Base-by-base conservation (phyloP, 2,797 vertebrate species). In the Hippocampus kuda region DNA sequence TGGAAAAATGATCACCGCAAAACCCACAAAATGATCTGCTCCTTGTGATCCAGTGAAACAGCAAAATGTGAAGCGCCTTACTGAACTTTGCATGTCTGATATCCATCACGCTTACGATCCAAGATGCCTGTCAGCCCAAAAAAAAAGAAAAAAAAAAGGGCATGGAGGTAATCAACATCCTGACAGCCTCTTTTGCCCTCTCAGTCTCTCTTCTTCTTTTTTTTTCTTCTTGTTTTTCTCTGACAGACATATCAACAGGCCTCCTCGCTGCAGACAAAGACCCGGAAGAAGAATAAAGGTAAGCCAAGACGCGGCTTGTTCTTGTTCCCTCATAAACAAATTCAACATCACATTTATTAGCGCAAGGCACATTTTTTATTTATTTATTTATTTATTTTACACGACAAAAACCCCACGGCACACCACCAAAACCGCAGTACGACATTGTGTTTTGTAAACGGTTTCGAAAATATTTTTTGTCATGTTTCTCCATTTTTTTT, bases 211-310 rank as follows among this genome's bases (percentile, higher is more conserved):
- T 22, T 69, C 53, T 67, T 73, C 73, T 72, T 72, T 71, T 46
- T 22, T 68, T 68, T 66, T 22, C 53, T 41, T 41, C 13, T 78
- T 15, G 26, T 68, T 62, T 70, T 65, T 68, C 75, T 56, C 54
- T 73, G 75, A 73, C 82, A 91, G 90, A 98, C 95, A 56, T 98
- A 97, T 90, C 96, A 98, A 71, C 94, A 95, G 79, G 93, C 94
- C 6, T 92, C 90, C 20, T 93, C 97, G 73, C 92, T 96, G 81
- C 85, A 90, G 62, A 92, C 95, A 78, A 99, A 98, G 87, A 94
- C 89, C 86, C 96, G 94, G 91, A 99, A 97, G 92, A 99, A 96
- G 87, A 96, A 87, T 83, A 97, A 96, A 96, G 95, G 96, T 98
- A 91, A 85, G 83, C 57, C 10, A 62, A 44, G 65, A 30, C 46